phyloP scores from a whole-genome alignment of 1,140 invertebrate species.

The Globodera rostochiensis region DNA sequence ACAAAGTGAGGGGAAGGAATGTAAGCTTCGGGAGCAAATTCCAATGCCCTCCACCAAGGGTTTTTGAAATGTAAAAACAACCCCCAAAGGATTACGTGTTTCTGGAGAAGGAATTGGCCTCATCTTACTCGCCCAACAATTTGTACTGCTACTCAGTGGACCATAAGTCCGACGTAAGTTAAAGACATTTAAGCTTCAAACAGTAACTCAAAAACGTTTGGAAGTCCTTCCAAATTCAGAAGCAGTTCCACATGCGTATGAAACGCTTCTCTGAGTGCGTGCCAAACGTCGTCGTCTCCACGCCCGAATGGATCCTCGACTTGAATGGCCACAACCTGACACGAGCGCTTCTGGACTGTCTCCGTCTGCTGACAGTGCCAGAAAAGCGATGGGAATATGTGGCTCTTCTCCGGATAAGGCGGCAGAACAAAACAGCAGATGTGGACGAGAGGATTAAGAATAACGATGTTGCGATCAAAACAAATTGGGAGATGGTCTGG shows the following conservation, averaged over 20 bases:
- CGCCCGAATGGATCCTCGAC: conserved; percentile 8
- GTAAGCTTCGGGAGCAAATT: not conserved
- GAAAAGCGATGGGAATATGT: no score
- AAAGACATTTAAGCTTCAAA: no score
- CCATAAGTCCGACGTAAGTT: conserved; percentile 11
- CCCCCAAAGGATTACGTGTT: conserved; percentile 21
- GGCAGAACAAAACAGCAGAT: not conserved
- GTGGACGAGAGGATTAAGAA: conserved; percentile 12
- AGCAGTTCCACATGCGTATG: conserved; percentile 16
- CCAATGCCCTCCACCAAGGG: not conserved
- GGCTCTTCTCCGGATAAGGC: not conserved
- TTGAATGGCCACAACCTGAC: not conserved
- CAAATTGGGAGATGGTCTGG: not conserved
- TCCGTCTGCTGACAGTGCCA: no score
- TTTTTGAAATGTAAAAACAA: not conserved
- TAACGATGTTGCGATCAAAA: conserved; percentile 14
- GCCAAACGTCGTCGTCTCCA: conserved; percentile 16
- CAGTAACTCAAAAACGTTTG: no score
- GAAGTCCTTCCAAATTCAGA: not conserved
- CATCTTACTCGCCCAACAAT: no score
- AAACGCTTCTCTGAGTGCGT: conserved; percentile 15
- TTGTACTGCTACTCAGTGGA: not conserved
- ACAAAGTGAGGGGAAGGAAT: conserved; percentile 21
- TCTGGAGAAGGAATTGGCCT: no score
- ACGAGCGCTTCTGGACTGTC: no score